Evolutionary conservation across 2,113 vertebrate species (phyloP).

Genomic region (Sardina pilchardus): DNA sequence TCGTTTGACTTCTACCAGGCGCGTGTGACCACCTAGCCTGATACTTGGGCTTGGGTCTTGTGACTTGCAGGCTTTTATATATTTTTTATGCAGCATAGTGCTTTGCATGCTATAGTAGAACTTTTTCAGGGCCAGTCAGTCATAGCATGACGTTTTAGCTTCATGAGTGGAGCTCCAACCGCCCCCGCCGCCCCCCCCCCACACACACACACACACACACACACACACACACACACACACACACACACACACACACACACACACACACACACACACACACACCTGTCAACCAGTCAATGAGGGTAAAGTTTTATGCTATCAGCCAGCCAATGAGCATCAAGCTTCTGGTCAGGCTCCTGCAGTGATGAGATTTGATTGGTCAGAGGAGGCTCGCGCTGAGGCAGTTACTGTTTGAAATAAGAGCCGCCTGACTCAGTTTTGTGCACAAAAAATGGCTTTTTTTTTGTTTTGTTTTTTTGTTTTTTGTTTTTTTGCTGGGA

Average conservation of each 20-base stretch:
- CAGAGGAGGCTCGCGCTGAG: background rate
- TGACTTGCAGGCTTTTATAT: background rate
- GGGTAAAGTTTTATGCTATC: no score
- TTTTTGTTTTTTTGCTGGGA: slow-evolving; percentile 38
- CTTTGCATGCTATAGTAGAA: background rate
- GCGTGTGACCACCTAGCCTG: background rate
- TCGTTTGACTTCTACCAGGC: background rate
- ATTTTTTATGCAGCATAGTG: background rate
- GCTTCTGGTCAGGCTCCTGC: background rate
- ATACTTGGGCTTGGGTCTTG: background rate
- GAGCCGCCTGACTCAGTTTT: background rate
- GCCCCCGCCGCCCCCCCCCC: no score
- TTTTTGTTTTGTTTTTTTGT: slow-evolving; percentile 33
- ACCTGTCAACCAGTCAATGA: no score
- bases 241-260: no score
- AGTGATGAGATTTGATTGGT: background rate
- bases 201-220: no score
- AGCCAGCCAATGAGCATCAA: no score
- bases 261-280: no score
- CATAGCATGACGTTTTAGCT: no score
- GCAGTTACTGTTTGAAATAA: background rate
- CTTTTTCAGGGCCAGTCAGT: background rate
- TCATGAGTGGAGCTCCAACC: no score
- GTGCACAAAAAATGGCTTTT: slow-evolving; percentile 19
- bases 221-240: no score